A percentile compares a stretch with the other conserved stretches of the same genome.
Conservation (phyloP, 2,797 vertebrate genomes). For the Taeniopygia guttata region DNA sequence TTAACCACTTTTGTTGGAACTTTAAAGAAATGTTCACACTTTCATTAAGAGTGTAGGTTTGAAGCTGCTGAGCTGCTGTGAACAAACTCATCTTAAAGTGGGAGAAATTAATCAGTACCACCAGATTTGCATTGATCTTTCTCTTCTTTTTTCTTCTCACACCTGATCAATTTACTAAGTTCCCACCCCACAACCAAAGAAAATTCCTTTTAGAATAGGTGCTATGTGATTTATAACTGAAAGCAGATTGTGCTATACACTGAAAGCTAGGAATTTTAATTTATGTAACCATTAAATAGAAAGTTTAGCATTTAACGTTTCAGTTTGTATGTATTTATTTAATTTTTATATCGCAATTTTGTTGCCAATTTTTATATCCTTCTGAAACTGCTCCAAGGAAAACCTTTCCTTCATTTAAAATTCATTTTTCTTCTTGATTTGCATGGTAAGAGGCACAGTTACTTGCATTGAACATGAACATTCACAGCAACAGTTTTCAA, state of each 20-base stretch:
- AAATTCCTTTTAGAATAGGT: background rate
- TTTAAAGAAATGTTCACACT: background rate
- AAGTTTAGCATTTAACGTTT: conserved; percentile 1
- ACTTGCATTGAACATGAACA: conserved; percentile 19
- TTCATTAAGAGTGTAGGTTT: background rate
- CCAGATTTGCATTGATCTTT: background rate
- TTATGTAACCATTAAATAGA: background rate
- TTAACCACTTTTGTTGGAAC: background rate
- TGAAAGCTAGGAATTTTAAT: conserved; percentile 31
- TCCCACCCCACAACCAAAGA: background rate
- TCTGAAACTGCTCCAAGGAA: background rate
- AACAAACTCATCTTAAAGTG: background rate
- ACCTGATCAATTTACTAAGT: background rate
- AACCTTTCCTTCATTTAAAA: background rate
- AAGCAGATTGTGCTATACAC: background rate
- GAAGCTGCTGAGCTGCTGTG: background rate
- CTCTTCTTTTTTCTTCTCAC: background rate
- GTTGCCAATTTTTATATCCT: background rate
- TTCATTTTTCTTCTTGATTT: background rate
- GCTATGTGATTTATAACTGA: background rate
- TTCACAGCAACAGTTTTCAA: conserved; percentile 9
- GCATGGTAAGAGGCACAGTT: conserved; percentile 7
- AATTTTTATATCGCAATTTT: background rate
- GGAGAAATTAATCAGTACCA: background rate
- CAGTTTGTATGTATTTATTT: background rate